Evolutionary conservation across 2,797 vertebrate genomes (phyloP).

Genomic region (Fratercula arctica): DNA sequence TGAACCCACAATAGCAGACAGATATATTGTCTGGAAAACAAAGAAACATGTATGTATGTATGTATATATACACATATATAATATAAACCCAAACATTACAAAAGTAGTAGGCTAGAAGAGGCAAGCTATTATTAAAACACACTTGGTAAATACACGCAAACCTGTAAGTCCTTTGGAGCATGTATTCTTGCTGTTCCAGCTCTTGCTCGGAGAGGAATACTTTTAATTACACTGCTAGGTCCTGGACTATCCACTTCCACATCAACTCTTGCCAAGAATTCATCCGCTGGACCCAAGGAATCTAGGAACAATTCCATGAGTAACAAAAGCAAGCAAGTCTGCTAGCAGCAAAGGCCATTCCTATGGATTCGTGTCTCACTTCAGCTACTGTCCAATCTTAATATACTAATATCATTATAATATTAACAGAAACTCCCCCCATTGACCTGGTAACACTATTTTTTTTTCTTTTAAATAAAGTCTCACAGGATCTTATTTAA

Average conservation of each 20-base stretch:
- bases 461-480: not conserved
- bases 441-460: not conserved
- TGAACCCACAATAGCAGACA: slow-evolving; percentile 81
- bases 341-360: not conserved
- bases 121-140: not conserved
- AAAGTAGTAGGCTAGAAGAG: not conserved
- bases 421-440: not conserved
- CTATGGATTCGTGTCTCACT: not conserved
- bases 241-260: slow-evolving; percentile 94
- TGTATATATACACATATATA: not conserved
- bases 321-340: not conserved
- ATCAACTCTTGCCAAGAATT: slow-evolving; percentile 89
- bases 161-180: slow-evolving; percentile 92
- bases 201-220: slow-evolving; percentile 85
- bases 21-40: slow-evolving; percentile 82
- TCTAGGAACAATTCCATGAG: slow-evolving; percentile 69
- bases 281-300: slow-evolving; percentile 84
- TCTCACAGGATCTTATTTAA: not conserved
- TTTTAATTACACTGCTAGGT: slow-evolving; percentile 86
- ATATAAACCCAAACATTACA: not conserved
- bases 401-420: not conserved
- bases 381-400: not conserved
- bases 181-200: slow-evolving; percentile 90
- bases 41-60: not conserved
- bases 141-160: slow-evolving; percentile 52